These are phyloP conservation scores for Raja brachyura DNA, from an alignment of 2,113 vertebrate genomes.

Conservation along the genomic window DNA sequence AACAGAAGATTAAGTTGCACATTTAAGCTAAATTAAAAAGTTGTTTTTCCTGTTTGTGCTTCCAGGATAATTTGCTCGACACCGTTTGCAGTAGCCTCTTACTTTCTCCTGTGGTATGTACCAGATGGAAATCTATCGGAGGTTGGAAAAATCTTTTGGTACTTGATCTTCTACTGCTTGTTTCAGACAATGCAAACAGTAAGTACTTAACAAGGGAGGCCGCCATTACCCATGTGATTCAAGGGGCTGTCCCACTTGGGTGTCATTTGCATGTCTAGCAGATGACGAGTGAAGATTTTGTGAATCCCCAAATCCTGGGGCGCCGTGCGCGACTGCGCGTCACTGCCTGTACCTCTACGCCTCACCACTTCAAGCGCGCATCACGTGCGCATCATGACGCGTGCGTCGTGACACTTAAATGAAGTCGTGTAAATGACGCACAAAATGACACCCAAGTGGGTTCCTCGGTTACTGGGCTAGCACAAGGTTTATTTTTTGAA, in stretches of 20 bases:
- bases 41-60: constrained; percentile 25
- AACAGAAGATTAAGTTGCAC: background rate
- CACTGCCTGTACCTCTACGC: no score
- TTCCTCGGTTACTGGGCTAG: background rate
- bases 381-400: no score
- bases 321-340: no score
- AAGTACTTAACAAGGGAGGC: constrained; percentile 45
- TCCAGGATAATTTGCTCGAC: constrained; percentile 83
- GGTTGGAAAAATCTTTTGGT: constrained; percentile 73
- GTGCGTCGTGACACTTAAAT: no score
- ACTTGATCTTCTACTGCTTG: constrained; percentile 85
- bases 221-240: background rate
- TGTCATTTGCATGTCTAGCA: no score
- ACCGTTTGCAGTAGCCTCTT: constrained; percentile 74
- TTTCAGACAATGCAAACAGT: constrained; percentile 94
- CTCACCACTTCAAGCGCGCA: no score
- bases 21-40: no score
- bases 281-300: no score
- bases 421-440: no score
- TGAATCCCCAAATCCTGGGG: no score
- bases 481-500: background rate
- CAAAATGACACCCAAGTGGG: no score
- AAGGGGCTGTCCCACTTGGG: no score
- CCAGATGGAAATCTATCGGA: constrained; percentile 60
- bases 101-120: constrained; percentile 88